Percentiles rank a stretch among this genome's conserved stretches.
phyloP scores from a whole-genome alignment of 2,113 vertebrate species.

The Macrotus californicus region DNA sequence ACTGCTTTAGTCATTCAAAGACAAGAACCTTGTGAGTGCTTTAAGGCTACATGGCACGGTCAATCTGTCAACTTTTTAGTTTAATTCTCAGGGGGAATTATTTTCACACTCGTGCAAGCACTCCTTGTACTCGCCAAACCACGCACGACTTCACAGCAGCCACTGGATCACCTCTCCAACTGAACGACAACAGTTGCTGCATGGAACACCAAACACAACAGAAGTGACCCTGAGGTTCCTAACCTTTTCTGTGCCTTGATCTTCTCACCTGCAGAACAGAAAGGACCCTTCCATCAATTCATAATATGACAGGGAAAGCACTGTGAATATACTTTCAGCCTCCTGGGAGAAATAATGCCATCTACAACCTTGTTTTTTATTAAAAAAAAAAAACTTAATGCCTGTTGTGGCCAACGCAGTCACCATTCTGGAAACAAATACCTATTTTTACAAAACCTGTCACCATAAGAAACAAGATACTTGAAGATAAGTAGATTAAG shows the following conservation, averaged over 20 bases:
- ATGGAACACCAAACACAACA: background rate
- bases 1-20: background rate
- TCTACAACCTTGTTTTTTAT: background rate
- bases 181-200: background rate
- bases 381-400: background rate
- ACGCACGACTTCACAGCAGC: background rate
- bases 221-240: background rate
- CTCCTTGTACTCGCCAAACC: background rate
- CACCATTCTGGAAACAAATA: background rate
- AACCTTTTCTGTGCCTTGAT: background rate
- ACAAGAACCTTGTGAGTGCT: background rate
- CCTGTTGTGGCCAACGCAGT: background rate
- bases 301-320: background rate
- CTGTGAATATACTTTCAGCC: background rate
- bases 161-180: background rate
- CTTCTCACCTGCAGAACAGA: background rate
- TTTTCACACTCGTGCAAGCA: background rate
- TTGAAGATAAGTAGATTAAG: background rate
- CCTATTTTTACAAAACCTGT: background rate
- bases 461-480: background rate
- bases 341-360: background rate
- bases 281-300: background rate
- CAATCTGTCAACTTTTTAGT: background rate
- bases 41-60: background rate
- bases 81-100: background rate